Evolutionary conservation across 1,140 invertebrate genomes (phyloP).

Genomic region (Drosophila sturtevanti): DNA sequence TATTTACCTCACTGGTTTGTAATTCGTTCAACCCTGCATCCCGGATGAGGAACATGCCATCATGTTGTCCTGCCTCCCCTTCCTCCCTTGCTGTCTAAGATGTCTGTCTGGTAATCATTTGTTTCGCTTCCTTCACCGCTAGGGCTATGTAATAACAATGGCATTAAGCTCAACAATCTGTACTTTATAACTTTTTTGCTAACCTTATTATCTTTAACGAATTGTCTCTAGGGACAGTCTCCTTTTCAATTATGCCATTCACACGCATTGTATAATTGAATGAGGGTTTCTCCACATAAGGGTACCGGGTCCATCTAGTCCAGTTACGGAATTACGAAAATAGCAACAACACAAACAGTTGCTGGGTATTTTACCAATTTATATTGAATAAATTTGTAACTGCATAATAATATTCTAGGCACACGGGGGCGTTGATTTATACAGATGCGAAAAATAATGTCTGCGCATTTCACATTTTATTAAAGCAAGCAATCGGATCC

Average conservation of each 20-base stretch:
- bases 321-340: neutral
- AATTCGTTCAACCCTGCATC: constrained; percentile 71
- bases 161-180: constrained; percentile 72
- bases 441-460: constrained; percentile 9
- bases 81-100: constrained; percentile 24
- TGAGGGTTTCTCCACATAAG: constrained; percentile 43
- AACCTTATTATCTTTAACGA: constrained; percentile 80
- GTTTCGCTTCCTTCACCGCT: constrained; percentile 48
- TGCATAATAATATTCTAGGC: constrained; percentile 14
- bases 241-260: constrained; percentile 75
- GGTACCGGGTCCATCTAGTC: neutral
- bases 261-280: constrained; percentile 78
- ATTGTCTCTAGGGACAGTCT: constrained; percentile 71
- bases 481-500: neutral
- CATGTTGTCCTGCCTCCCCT: constrained; percentile 14
- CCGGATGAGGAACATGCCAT: neutral
- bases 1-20: constrained; percentile 78
- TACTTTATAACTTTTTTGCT: constrained; percentile 63
- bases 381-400: constrained; percentile 45
- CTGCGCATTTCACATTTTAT: neutral
- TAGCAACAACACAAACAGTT: neutral
- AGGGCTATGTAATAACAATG: constrained; percentile 44
- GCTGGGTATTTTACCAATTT: constrained; percentile 14
- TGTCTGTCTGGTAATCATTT: constrained; percentile 60
- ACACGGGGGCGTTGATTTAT: constrained; percentile 3